Base-by-base conservation (phyloP, 2,888 invertebrate species). In the Drosophila siamana region DNA sequence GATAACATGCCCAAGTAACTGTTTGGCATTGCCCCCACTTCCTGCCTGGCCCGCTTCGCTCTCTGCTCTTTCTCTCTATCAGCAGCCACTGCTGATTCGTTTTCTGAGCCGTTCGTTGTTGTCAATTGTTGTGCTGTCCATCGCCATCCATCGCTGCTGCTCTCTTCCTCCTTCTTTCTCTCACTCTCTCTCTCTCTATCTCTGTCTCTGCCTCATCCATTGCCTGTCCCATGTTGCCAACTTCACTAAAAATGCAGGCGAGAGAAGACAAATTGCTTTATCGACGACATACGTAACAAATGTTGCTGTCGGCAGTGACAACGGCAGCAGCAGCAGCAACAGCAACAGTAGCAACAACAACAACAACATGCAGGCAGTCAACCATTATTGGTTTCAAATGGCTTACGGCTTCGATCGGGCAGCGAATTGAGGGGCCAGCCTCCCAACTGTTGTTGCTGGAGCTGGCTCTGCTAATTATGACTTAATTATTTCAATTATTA, bases 271-370 rank as follows among this genome's bases (percentile, higher is more conserved):
- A 85, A 85, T 85, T 86, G 85, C 85, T 85, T 85, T 85, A 85
- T 85, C 85, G 86, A 86, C 85, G 80, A 85, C 85, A 85, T 86
- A 85, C 85, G 86, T 85, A 85, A 85, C 85, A 85, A 85, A 85
- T 85, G 85, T 85, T 84, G 86, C 88, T 89, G 86, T 89, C 86
- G 82, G 87, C 85, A 86, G 65, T 86, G 85, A 85, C 85, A 85
- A 86, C 81, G 72, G 62, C 83, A 71, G 65, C 75, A 59, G n/a
- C 67, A 69, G 19, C 61, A 65, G 2, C 63, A 65, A 8, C 43
- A 46, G 16, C 59, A 69, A 54, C 56, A 65, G 19, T 51, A 57
- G 16, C 41, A 26, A 13, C 62, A 38, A 60, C 57, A 47, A 48
- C 44, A 38, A 74, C 78, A 75, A 74, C 66, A 55, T 60, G 64